Percentiles rank a stretch among this genome's conserved stretches.
Evolutionary conservation across 2,113 vertebrate species (phyloP).

Genomic region (Tichodroma muraria): DNA sequence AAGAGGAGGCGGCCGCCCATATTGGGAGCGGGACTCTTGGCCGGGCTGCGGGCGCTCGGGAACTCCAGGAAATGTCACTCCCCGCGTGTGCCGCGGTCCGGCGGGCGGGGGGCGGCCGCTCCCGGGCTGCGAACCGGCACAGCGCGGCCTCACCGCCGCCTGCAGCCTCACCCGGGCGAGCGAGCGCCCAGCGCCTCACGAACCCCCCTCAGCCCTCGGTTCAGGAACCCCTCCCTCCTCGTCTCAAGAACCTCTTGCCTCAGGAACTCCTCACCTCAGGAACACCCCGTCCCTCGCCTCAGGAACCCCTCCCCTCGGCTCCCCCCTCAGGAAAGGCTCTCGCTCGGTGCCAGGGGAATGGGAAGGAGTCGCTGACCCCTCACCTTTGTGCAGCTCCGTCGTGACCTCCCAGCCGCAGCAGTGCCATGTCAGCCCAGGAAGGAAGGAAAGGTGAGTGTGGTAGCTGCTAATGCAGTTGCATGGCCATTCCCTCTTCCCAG

Average conservation of each 20-base stretch:
- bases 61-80: background rate
- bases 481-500: background rate
- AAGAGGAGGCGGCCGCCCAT: background rate
- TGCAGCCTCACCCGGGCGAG: background rate
- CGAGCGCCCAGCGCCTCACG: background rate
- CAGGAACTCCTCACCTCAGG: background rate
- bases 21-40: background rate
- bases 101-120: background rate
- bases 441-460: background rate
- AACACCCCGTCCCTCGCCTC: background rate
- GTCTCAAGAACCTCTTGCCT: background rate
- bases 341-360: fast-evolving
- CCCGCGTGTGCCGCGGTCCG: background rate
- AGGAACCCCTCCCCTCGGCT: background rate
- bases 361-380: background rate
- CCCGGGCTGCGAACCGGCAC: background rate
- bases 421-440: background rate
- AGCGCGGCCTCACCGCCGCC: background rate
- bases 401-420: background rate
- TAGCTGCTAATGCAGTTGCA: background rate
- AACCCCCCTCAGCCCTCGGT: no score
- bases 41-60: background rate
- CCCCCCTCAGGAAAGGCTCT: background rate
- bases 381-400: background rate
- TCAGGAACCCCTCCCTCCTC: no score